Conservation (phyloP, 2,888 invertebrate genomes). For the Pherbina coryleti region DNA sequence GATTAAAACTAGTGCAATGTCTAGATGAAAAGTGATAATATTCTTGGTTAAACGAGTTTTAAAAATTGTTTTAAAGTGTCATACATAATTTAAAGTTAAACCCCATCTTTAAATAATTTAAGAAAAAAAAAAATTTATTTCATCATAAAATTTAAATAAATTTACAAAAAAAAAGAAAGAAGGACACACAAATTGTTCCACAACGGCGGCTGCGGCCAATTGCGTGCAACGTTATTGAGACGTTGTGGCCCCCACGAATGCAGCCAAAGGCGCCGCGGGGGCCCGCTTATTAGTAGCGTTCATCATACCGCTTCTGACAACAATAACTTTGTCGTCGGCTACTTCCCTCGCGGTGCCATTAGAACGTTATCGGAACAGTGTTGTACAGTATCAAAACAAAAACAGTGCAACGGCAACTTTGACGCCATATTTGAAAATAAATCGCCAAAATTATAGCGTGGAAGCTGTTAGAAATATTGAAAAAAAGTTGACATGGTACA, state of each 20-base stretch:
- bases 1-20: too few relatives aligned
- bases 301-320: constrained; percentile 62
- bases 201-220: background rate
- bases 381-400: constrained; percentile 20
- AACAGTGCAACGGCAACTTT: background rate
- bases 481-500: constrained; percentile 51
- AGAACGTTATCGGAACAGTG: constrained; percentile 37
- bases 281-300: constrained; percentile 63
- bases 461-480: background rate
- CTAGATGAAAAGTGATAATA: too few relatives aligned
- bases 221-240: constrained; percentile 53
- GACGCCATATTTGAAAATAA: constrained; percentile 29
- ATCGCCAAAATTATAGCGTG: constrained; percentile 15
- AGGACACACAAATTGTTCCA: background rate
- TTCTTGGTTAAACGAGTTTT: too few relatives aligned
- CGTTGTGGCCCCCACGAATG: constrained; percentile 69
- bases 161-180: background rate
- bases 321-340: constrained; percentile 57
- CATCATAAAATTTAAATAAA: background rate
- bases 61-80: too few relatives aligned
- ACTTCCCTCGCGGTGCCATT: constrained; percentile 68
- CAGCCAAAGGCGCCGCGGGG: constrained; percentile 70
- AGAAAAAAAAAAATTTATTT: background rate
- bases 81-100: too few relatives aligned
- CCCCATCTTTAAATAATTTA: too few relatives aligned